A percentile compares a stretch with the other conserved stretches of the same genome.
Evolutionary conservation across 2,797 vertebrate genomes (phyloP).

Genomic region (Emys orbicularis): DNA sequence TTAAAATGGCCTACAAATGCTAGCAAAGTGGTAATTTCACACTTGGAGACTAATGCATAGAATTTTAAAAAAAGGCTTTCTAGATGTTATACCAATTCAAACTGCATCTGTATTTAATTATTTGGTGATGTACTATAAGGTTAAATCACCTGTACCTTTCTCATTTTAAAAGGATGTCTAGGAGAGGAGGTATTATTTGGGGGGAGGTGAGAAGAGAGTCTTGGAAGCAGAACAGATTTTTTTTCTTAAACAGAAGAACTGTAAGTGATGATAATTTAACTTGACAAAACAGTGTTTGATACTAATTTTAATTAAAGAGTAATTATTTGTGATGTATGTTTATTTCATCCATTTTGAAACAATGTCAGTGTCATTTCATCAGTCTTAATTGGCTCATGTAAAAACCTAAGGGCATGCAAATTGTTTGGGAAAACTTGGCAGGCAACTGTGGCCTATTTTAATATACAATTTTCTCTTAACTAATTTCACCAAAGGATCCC

Average conservation of each 20-base stretch:
- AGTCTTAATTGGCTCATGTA: background rate
- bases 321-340: background rate
- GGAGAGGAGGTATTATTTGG: background rate
- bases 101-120: background rate
- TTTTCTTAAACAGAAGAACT: background rate
- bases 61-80: background rate
- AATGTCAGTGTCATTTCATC: background rate
- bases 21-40: slow-evolving; percentile 49
- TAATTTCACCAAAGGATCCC: background rate
- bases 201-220: background rate
- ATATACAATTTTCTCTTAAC: background rate
- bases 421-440: background rate
- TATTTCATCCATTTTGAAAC: background rate
- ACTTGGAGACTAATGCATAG: background rate
- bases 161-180: background rate
- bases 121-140: background rate
- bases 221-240: background rate
- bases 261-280: background rate
- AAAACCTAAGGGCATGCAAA: background rate
- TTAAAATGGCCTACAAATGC: slow-evolving; percentile 59
- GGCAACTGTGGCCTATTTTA: background rate
- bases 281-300: background rate
- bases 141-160: background rate
- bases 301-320: background rate
- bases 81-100: background rate